Percentiles rank a stretch among this genome's conserved stretches.
Evolutionary conservation across 2,888 invertebrate genomes (phyloP).

Genomic region (Hirtodrosophila confusa): DNA sequence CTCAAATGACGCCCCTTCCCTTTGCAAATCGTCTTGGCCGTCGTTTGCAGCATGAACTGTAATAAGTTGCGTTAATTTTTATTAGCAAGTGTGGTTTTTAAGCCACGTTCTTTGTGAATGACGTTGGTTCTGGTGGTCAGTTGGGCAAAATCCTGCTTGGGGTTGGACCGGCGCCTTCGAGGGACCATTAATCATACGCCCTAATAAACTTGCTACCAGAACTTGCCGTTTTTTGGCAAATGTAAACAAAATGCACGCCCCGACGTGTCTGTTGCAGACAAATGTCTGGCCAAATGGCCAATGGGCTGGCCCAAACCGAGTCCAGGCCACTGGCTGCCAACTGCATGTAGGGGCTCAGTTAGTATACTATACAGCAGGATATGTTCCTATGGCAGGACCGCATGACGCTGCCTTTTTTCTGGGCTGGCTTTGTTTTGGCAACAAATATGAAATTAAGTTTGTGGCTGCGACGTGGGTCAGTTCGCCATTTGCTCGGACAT

Average conservation of each 20-base stretch:
- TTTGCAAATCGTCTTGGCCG: constrained; percentile 26
- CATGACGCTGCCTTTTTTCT: constrained; percentile 7
- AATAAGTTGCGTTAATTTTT: constrained; percentile 63
- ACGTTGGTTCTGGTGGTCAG: constrained; percentile 2
- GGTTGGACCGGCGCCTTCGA: constrained; percentile 54
- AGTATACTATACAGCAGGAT: neutral
- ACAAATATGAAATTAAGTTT: constrained; percentile 66
- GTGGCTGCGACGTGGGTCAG: constrained; percentile 46
- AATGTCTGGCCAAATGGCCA: constrained; percentile 74
- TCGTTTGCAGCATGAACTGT: constrained; percentile 57
- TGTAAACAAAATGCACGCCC: constrained; percentile 76
- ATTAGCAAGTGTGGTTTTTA: constrained; percentile 36
- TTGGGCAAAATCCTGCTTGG: constrained; percentile 39
- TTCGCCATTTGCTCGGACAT: constrained; percentile 57
- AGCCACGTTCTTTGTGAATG: constrained; percentile 1
- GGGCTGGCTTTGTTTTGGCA: constrained; percentile 53
- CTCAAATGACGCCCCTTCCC: constrained; percentile 5
- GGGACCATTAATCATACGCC: constrained; percentile 74
- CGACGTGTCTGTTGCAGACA: constrained; percentile 68
- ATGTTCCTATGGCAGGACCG: constrained; percentile 19
- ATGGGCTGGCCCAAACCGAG: constrained; percentile 57
- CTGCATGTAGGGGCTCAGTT: constrained; percentile 47
- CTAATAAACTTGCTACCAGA: constrained; percentile 69
- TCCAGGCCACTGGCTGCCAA: constrained; percentile 49
- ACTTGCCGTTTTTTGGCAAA: constrained; percentile 55